Conservation (phyloP, 2,113 vertebrate species). For the Melanocharis versteri region DNA sequence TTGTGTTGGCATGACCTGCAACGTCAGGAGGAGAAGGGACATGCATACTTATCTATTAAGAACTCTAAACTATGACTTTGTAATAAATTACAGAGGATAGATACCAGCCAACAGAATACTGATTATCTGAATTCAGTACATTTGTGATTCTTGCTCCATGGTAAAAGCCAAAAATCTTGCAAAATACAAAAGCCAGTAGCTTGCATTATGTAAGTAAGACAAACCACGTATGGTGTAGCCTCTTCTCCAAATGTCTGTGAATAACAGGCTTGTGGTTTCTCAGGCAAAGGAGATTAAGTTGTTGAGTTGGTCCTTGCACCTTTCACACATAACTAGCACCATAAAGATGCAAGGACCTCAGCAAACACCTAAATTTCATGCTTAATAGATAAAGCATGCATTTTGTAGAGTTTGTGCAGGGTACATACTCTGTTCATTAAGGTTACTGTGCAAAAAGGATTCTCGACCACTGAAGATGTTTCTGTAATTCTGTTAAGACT, state of each 20-base stretch:
- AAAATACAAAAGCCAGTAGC: conserved; percentile 26
- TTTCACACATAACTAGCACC: conserved; percentile 76
- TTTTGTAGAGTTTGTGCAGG: conserved; percentile 32
- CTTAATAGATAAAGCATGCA: conserved; percentile 72
- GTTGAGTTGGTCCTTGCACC: conserved; percentile 64
- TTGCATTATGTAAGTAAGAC: conserved; percentile 31
- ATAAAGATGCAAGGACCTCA: conserved; percentile 68
- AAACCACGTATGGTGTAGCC: neutral
- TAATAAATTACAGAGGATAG: conserved; percentile 73
- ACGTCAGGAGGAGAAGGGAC: conserved; percentile 35
- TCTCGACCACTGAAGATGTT: neutral
- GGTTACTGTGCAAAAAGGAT: conserved; percentile 42
- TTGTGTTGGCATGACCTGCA: conserved; percentile 57
- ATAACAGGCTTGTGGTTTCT: conserved; percentile 17
- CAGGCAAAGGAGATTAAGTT: conserved; percentile 60
- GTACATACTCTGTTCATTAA: conserved; percentile 16
- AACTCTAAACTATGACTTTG: conserved; percentile 44
- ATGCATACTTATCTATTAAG: conserved; percentile 50
- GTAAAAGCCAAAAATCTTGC: neutral
- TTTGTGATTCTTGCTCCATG: conserved; percentile 42
- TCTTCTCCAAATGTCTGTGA: conserved; percentile 7
- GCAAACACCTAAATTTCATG: conserved; percentile 69
- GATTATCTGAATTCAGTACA: conserved; percentile 38
- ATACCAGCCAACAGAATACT: conserved; percentile 56
- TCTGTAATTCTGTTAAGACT: conserved; percentile 2